Evolutionary conservation across 2,888 invertebrate genomes (phyloP), one percentile per base, ranked within the genome.

Genomic region (Mystacides longicornis): DNA sequence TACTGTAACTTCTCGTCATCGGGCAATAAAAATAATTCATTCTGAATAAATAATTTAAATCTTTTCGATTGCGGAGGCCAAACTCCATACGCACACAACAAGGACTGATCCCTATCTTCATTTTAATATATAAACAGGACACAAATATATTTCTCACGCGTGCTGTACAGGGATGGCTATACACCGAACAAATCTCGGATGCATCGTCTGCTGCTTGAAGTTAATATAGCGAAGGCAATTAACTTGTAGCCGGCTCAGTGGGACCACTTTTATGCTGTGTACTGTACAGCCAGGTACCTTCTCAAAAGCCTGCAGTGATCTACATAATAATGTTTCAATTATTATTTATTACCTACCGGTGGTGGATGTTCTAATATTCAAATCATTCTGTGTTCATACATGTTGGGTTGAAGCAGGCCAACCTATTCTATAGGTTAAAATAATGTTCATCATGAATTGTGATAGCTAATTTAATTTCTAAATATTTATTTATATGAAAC

Each of bases 21-120:
- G 50, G 50, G 56, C 50, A 61, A 61, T 59, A 60, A 60, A 61
- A 61, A 57, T 58, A 59, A 58, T 61, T 59, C 60, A 60, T 60
- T 55, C 49, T 37, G 59, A 56, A 59, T 59, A 57, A 61, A 61
- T 59, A 61, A 61, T 58, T 58, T 59, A 61, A 61, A 60, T 58
- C 56, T 59, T 61, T 59, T 42, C 52, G 52, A 57, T 55, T 59
- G 59, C 55, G 51, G 57, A 57, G 55, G 57, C 57, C 53, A 48
- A 14, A 16, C 23, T 7, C 21, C 45, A 14, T 45, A 45, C 21
- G 20, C 14, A 43, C 9, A 43, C 27, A 11, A 37, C 37, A 37
- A 37, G 37, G 37, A 37, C 37, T 37, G 37, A 37, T 37, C 37
- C 37, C 37, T 37, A 37, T 37, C 37, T 37, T 4, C 37, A 37